Evolutionary conservation across 2,797 vertebrate genomes (phyloP), one percentile per base, ranked within the genome.

Genomic region (Malacoraja senta): DNA sequence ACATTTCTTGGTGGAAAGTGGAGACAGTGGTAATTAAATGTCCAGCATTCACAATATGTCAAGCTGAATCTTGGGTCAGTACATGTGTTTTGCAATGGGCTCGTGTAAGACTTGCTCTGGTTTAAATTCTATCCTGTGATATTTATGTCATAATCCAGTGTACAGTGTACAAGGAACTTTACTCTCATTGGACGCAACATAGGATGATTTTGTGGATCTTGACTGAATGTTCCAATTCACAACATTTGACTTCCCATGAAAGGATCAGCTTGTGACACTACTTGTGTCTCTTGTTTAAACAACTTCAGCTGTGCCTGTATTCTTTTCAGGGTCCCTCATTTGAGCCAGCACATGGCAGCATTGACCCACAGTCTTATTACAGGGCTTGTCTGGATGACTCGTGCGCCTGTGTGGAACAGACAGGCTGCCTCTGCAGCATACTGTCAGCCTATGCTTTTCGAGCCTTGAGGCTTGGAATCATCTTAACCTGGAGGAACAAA

Each of bases 301-400:
- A 21, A 68, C n/a, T 88, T 32, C 17, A 88, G 7, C 1, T 1
- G 83, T 86, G 83, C 61, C n/a, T 32, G 12, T 65, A 4, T 13
- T n/a, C 29, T 65, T 88, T 63, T 12, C 84, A 88, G 84, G 84
- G 84, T 88, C 61, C 84, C 61, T 68, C 58, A 88, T 88, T 88
- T 68, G 29, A 68, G n/a, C 61, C 84, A 88, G 84, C 84, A 32
- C 84, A 88, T 88, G 84, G 35, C 61, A 65, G 61, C n/a, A 21
- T 88, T 63, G 61, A 88, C 63, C 84, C 84, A 65, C 84, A 68
- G n/a, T n/a, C 84, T 65, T 88, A 88, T 68, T 88, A 88, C 61
- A 63, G 29, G 29, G 61, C 84, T 19, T 88, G 84, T 19, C 61
- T 68, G 61, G 19, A 17, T 24, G 61, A 88, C n/a, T 17, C 35